These are phyloP conservation scores for Sinhomidia bicolor DNA, from an alignment of 2,888 invertebrate genomes.

Conservation along the genomic window DNA sequence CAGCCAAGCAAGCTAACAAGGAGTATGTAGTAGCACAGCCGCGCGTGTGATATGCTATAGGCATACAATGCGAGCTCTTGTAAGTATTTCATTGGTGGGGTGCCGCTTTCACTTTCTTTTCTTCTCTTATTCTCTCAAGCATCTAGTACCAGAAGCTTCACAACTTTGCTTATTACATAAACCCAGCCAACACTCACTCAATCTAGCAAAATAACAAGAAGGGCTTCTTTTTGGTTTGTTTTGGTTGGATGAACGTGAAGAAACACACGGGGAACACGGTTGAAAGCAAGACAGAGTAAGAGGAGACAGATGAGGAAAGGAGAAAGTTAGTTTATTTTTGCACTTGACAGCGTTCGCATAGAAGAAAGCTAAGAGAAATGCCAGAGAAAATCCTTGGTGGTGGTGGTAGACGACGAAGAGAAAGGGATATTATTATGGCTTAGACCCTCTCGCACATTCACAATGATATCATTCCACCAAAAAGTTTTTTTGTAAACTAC, in stretches of 20 bases:
- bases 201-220: background rate
- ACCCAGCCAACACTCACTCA: background rate
- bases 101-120: conserved; percentile 38
- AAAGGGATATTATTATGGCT: background rate
- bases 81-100: background rate
- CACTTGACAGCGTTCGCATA: conserved; percentile 55
- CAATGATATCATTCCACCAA: background rate
- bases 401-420: background rate
- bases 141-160: background rate
- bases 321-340: conserved; percentile 58
- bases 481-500: background rate
- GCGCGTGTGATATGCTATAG: background rate
- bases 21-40: background rate
- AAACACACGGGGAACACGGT: background rate
- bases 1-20: background rate
- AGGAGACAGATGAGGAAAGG: background rate
- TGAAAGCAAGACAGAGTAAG: conserved; percentile 2
- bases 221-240: conserved; percentile 21
- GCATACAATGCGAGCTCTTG: background rate
- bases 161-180: background rate
- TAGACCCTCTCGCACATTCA: background rate
- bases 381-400: background rate
- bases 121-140: background rate
- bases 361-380: background rate
- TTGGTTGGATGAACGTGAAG: conserved; percentile 26